Evolutionary conservation across 2,888 invertebrate species (phyloP).

Genomic region (Eupsilia transversa): DNA sequence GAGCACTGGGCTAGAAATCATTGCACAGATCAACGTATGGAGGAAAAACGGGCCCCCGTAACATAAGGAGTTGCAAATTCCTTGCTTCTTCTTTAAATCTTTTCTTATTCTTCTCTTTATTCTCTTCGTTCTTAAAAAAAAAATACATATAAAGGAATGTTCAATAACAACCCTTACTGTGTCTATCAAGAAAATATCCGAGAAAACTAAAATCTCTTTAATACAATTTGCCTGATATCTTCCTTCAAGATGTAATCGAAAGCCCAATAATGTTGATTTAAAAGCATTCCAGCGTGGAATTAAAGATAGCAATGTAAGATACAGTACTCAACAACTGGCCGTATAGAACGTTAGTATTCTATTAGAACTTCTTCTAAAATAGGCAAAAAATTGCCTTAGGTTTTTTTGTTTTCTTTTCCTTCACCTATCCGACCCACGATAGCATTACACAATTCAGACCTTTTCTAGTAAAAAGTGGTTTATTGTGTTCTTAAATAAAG

Average conservation of each 20-base stretch:
- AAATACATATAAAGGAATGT: background rate
- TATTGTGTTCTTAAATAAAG: constrained; percentile 90
- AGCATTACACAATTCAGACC: constrained; percentile 81
- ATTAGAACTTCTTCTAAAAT: constrained; percentile 48
- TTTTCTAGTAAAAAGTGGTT: constrained; percentile 88
- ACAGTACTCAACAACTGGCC: constrained; percentile 33
- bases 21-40: constrained; percentile 16
- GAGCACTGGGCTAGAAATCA: constrained; percentile 47
- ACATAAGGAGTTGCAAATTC: constrained; percentile 1
- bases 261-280: constrained; percentile 28
- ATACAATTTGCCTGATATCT: constrained; percentile 10
- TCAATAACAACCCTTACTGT: background rate
- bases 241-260: constrained; percentile 34
- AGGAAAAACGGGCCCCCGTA: constrained; percentile 2
- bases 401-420: constrained; percentile 73
- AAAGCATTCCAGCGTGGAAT: constrained; percentile 35
- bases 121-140: too few relatives aligned
- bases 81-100: background rate
- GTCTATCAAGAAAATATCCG: background rate
- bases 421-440: constrained; percentile 74
- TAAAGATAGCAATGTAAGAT: constrained; percentile 21
- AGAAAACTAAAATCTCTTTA: background rate
- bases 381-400: constrained; percentile 41
- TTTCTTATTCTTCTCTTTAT: too few relatives aligned
- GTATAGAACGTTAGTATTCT: constrained; percentile 11